Percentiles rank a stretch among this genome's conserved stretches.
Conservation (phyloP, 2,797 vertebrate species). For the Scleropages formosus region DNA sequence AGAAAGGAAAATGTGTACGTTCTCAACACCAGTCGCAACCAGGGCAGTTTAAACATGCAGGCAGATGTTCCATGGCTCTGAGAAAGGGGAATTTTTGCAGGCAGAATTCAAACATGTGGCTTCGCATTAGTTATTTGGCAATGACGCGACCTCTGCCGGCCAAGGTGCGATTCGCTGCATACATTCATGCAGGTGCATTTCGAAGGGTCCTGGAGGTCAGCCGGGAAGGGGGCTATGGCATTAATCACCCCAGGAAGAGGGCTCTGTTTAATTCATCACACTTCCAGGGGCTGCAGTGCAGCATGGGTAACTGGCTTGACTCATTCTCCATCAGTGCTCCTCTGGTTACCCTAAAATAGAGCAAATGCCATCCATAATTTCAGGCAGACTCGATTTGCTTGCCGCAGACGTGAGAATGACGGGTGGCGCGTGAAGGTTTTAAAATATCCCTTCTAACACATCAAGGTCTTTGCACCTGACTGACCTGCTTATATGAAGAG, state of each 20-base stretch:
- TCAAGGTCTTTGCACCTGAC: neutral
- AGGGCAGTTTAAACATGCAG: too few species aligned
- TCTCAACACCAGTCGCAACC: too few species aligned
- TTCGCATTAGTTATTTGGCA: too few species aligned
- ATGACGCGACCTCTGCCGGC: too few species aligned
- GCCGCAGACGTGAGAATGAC: neutral
- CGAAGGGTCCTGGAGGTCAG: neutral
- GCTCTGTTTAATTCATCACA: neutral
- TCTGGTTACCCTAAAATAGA: slow-evolving; percentile 11
- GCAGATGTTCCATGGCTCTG: too few species aligned
- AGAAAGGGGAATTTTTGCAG: too few species aligned
- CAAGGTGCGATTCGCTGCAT: too few species aligned
- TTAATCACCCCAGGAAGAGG: neutral
- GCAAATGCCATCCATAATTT: neutral
- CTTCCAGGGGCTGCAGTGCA: neutral
- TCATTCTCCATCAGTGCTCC: neutral
- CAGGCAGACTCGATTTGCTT: neutral
- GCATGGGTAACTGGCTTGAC: neutral
- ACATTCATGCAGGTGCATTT: too few species aligned
- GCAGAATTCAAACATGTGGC: too few species aligned
- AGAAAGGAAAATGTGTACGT: too few species aligned
- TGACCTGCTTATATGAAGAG: neutral
- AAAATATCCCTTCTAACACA: neutral
- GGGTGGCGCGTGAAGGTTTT: neutral
- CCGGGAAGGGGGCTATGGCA: neutral